phyloP scores from a whole-genome alignment of 2,888 invertebrate genomes.

The Tetrapedia diversipes region DNA sequence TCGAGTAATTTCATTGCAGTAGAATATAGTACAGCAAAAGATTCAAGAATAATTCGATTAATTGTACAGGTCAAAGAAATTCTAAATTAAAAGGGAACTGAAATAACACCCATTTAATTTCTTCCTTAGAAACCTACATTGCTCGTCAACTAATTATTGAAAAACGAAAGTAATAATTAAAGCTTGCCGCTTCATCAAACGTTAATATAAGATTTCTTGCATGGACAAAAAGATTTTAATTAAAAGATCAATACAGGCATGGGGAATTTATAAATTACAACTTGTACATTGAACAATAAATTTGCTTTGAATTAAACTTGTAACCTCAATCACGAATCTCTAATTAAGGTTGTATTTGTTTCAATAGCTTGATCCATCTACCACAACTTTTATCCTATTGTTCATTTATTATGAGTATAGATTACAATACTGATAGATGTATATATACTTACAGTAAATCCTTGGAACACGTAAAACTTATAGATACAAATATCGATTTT shows the following conservation, averaged over 20 bases:
- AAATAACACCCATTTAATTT: conserved; percentile 15
- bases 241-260: conserved; percentile 36
- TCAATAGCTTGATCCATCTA: neutral
- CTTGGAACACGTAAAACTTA: neutral
- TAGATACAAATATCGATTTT: neutral
- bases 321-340: conserved; percentile 3
- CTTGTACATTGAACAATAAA: neutral
- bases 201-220: conserved; percentile 18
- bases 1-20: conserved; percentile 13
- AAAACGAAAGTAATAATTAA: conserved; percentile 42
- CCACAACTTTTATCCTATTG: neutral
- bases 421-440: neutral
- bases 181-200: conserved; percentile 31
- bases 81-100: conserved; percentile 46
- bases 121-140: conserved; percentile 12
- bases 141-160: conserved; percentile 45
- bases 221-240: conserved; percentile 30
- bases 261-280: conserved; percentile 27
- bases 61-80: conserved; percentile 38
- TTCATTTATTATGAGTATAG: neutral
- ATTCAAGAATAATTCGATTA: conserved; percentile 36
- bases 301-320: conserved; percentile 10
- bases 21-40: neutral
- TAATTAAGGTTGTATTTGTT: conserved; percentile 3
- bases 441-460: neutral